Evolutionary conservation across 2,113 vertebrate genomes (phyloP).

Genomic region (Chitala chitala): DNA sequence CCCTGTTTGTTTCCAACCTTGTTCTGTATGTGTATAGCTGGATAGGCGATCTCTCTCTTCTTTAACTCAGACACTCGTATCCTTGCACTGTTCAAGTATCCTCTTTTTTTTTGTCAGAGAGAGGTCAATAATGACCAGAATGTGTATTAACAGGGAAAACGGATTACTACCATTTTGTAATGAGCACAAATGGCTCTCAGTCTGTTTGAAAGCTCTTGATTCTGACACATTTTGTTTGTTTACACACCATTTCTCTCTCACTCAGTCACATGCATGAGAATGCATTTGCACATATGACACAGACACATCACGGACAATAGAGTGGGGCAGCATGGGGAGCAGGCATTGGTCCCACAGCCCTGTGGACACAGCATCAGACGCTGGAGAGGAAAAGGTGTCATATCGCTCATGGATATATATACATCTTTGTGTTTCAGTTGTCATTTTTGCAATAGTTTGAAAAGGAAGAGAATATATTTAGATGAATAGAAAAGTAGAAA

Average conservation of each 20-base stretch:
- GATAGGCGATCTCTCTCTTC: background rate
- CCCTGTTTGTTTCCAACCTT: background rate
- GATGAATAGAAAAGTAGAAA: constrained; percentile 21
- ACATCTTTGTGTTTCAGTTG: background rate
- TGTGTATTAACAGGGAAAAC: constrained; percentile 21
- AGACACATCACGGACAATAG: no score
- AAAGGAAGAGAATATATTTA: constrained; percentile 37
- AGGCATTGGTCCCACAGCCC: no score
- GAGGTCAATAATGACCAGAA: constrained; percentile 8
- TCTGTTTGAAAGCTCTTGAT: no score
- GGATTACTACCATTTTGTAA: constrained; percentile 26
- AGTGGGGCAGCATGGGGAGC: no score
- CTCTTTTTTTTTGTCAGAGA: constrained; percentile 30
- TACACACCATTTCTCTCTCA: no score
- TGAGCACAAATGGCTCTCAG: no score
- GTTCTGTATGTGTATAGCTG: background rate
- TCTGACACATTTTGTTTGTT: no score
- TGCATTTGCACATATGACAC: no score
- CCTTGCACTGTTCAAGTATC: constrained; percentile 13
- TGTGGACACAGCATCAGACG: no score
- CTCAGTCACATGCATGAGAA: no score
- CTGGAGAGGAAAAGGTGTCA: background rate
- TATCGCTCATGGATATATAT: background rate
- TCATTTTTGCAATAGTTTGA: constrained; percentile 37
- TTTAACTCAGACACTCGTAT: constrained; percentile 7